Base-by-base conservation (phyloP, 2,113 vertebrate species). In the Vidua chalybeata region DNA sequence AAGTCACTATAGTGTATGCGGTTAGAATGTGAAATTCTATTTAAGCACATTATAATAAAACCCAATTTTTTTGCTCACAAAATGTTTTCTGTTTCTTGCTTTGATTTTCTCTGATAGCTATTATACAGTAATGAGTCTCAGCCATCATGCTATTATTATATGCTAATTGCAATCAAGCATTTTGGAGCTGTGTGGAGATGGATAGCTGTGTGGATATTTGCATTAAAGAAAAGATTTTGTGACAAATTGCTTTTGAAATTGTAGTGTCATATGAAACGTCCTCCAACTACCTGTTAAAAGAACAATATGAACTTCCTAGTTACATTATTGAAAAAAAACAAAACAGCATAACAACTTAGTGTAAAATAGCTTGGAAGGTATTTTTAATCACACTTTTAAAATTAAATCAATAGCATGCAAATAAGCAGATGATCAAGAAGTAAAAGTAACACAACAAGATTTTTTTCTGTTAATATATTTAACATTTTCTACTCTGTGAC, bases 151-250 rank as follows among this genome's bases (percentile, higher is more conserved):
- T 96, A 87, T 95, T 96, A 97, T 96, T 96, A 78, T 80, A 95
- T 81, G 71, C 35, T 96, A 96, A 97, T 97, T 97, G 96, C 73
- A 97, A 96, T 78, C 75, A 95, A 74, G 82, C 2, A 19, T 95
- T 76, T 30, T 77, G 54, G 43, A 90, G 31, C 30, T 85, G 4
- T 87, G 52, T 54, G 26, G 58, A 46, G 33, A 64, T 26, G 20
- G 41, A 41, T 41, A 90, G 31, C 30, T 85, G 4, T 87, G 52
- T 54, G 26, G 58, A 46, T 79, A 90, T 97, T 86, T 95, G 46
- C 49, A 96, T 92, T 86, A 84, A 89, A 88, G 41, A 62, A 52
- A 95, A 55, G 10, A 76, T 93, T 93, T 93, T 94, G 30, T 56
- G 81, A 96, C 87, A 95, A 94, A 97, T 83, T 93, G 7, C 16